phyloP scores from a whole-genome alignment of 2,113 vertebrate genomes.

The Epinephelus cyanopodus region DNA sequence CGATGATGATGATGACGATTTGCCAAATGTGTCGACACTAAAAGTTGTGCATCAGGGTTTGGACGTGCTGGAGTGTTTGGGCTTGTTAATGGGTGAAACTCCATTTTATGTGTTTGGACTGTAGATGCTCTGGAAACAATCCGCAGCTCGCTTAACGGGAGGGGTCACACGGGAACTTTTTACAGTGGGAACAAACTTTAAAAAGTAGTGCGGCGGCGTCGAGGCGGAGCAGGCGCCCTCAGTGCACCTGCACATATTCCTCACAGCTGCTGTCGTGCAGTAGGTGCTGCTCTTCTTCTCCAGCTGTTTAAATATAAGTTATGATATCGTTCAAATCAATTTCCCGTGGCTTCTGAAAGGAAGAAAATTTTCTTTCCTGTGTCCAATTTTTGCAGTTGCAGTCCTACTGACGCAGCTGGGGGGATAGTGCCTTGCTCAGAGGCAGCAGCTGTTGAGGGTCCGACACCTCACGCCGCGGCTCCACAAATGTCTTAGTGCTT shows the following conservation, averaged over 20 bases:
- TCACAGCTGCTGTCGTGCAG: constrained; percentile 26
- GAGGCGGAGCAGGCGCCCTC: not conserved
- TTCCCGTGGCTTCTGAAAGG: not conserved
- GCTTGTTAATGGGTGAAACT: constrained; percentile 77
- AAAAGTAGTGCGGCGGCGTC: constrained; percentile 1
- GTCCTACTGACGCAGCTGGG: constrained; percentile 4
- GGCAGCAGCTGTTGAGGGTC: constrained; percentile 29
- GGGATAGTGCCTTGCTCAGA: constrained; percentile 30
- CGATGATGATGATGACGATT: constrained; percentile 79
- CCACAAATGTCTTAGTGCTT: not conserved
- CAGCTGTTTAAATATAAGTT: not conserved
- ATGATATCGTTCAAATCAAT: not conserved
- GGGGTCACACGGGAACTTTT: not conserved
- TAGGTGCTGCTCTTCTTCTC: constrained; percentile 24
- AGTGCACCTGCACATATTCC: constrained; percentile 11
- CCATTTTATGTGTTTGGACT: constrained; percentile 49
- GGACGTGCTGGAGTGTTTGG: constrained; percentile 71
- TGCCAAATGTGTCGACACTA: constrained; percentile 89
- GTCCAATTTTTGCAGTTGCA: not conserved
- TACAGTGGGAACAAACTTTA: constrained; percentile 27
- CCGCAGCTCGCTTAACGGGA: constrained; percentile 12
- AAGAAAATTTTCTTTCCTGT: not conserved
- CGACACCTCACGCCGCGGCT: not conserved
- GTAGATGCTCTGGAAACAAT: not conserved
- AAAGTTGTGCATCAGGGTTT: constrained; percentile 78